A percentile compares a stretch with the other conserved stretches of the same genome.
These are phyloP conservation scores for Myxocyprinus asiaticus DNA, from an alignment of 2,113 vertebrate genomes.

Conservation along the genomic window DNA sequence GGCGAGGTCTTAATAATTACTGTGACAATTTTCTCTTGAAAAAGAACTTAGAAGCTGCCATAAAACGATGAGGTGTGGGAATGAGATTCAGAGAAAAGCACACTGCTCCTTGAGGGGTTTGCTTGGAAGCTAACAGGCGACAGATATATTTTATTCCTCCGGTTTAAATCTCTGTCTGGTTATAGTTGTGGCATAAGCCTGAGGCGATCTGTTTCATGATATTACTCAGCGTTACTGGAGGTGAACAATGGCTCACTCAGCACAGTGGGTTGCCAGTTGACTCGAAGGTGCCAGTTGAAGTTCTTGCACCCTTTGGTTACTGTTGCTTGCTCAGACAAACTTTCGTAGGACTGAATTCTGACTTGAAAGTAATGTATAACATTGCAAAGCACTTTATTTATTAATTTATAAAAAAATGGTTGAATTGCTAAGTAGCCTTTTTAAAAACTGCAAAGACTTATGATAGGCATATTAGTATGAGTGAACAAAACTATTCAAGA, in stretches of 20 bases:
- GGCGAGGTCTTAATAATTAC: slow-evolving; percentile 19
- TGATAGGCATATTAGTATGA: too few species aligned
- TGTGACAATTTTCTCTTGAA: not conserved
- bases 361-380: too few species aligned
- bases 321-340: too few species aligned
- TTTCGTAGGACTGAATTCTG: too few species aligned
- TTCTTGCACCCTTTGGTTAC: too few species aligned
- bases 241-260: not conserved
- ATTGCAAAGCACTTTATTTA: too few species aligned
- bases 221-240: not conserved
- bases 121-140: not conserved
- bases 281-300: too few species aligned
- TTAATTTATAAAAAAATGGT: too few species aligned
- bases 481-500: too few species aligned
- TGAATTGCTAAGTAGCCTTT: too few species aligned
- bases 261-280: too few species aligned
- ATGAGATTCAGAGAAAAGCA: slow-evolving; percentile 30
- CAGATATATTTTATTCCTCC: not conserved
- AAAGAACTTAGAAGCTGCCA: slow-evolving; percentile 24
- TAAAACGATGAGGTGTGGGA: slow-evolving; percentile 20
- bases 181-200: not conserved
- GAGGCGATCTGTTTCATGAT: slow-evolving; percentile 1
- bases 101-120: not conserved
- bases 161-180: slow-evolving; percentile 4
- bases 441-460: too few species aligned